A percentile compares a stretch with the other conserved stretches of the same genome.
Conservation (phyloP, 2,797 vertebrate genomes). For the Oryzias dopingdopingensis region DNA sequence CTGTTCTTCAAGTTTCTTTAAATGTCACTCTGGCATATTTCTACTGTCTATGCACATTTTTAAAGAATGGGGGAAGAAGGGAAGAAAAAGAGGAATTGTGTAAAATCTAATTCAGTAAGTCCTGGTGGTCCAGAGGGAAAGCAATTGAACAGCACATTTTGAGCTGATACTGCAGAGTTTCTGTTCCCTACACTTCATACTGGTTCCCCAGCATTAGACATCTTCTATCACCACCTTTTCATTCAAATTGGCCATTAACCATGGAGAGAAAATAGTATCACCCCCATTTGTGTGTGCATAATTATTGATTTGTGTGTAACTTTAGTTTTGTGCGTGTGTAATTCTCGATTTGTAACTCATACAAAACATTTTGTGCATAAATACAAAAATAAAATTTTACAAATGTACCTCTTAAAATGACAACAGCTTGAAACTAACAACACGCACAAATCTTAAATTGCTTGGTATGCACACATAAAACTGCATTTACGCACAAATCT, state of each 20-base stretch:
- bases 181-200: conserved; percentile 16
- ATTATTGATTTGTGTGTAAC: too few species aligned
- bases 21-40: conserved; percentile 5
- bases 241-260: conserved; percentile 42
- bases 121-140: conserved; percentile 30
- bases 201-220: conserved; percentile 45
- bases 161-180: conserved; percentile 44
- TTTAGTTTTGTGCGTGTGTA: too few species aligned
- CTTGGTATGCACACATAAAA: too few species aligned
- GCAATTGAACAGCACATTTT: conserved; percentile 36
- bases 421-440: too few species aligned
- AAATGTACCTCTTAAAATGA: too few species aligned
- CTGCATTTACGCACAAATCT: too few species aligned
- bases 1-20: conserved; percentile 31
- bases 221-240: conserved; percentile 22
- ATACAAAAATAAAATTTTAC: too few species aligned
- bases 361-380: too few species aligned
- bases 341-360: too few species aligned
- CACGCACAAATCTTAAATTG: too few species aligned
- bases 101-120: conserved; percentile 12
- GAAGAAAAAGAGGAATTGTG: not conserved
- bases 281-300: too few species aligned
- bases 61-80: conserved; percentile 7
- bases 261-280: too few species aligned
- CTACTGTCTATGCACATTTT: conserved; percentile 10